Conservation (phyloP, 2,888 invertebrate species). For the Ganaspis brasiliensis region DNA sequence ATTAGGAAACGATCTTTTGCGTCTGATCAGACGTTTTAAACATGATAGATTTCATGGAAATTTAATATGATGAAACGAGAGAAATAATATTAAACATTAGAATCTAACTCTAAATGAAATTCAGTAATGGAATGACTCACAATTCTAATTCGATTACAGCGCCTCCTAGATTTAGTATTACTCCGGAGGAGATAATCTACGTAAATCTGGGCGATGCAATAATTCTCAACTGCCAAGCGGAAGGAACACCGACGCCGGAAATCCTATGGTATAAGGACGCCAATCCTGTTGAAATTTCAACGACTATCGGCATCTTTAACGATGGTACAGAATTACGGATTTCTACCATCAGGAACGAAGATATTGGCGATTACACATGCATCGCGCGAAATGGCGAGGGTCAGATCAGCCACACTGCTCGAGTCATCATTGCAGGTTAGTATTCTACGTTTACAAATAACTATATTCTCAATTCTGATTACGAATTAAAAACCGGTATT, state of each 20-base stretch:
- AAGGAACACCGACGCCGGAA: slow-evolving; percentile 97
- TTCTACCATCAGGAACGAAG: slow-evolving; percentile 94
- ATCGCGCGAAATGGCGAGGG: slow-evolving; percentile 98
- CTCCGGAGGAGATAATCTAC: slow-evolving; percentile 97
- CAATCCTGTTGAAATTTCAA: slow-evolving; percentile 93
- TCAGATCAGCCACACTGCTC: slow-evolving; percentile 96
- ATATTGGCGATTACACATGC: slow-evolving; percentile 98
- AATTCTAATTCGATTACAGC: slow-evolving; percentile 81
- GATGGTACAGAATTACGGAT: slow-evolving; percentile 97
- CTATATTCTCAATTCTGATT: not conserved
- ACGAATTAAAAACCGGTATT: no score
- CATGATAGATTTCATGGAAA: no score
- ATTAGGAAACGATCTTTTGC: no score
- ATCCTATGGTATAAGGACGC: slow-evolving; percentile 98
- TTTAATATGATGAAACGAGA: not conserved
- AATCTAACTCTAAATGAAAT: not conserved
- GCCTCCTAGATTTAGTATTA: slow-evolving; percentile 96
- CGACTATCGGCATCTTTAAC: slow-evolving; percentile 94
- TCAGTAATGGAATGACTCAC: slow-evolving; percentile 33
- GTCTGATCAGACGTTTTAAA: no score
- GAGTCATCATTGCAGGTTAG: slow-evolving; percentile 95
- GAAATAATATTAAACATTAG: not conserved
- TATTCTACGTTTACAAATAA: slow-evolving; percentile 57
- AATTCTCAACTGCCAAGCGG: slow-evolving; percentile 97
- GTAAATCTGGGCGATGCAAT: slow-evolving; percentile 98